These are phyloP conservation scores for Mystacides longicornis DNA, from an alignment of 2,888 invertebrate genomes.

Conservation along the genomic window DNA sequence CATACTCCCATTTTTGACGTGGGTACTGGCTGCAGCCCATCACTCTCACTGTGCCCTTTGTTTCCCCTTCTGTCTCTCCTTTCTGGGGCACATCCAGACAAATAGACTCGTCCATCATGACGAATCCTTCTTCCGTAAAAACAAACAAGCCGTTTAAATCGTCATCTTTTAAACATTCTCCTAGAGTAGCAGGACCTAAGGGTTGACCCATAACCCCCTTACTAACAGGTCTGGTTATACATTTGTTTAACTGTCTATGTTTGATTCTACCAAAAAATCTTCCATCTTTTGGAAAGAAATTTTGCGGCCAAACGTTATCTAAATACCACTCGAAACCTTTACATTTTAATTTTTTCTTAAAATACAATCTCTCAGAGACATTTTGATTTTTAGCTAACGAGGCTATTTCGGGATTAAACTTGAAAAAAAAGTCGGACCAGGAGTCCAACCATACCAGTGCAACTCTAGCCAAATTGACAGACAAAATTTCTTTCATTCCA, in stretches of 20 bases:
- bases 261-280: slow-evolving; percentile 84
- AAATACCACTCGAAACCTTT: slow-evolving; percentile 91
- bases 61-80: slow-evolving; percentile 38
- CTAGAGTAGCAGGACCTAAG: slow-evolving; percentile 61
- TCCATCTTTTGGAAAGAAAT: slow-evolving; percentile 85
- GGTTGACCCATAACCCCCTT: slow-evolving; percentile 56
- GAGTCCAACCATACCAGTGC: slow-evolving; percentile 98
- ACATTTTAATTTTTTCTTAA: slow-evolving; percentile 68
- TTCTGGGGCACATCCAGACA: slow-evolving; percentile 68
- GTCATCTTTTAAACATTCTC: slow-evolving; percentile 53
- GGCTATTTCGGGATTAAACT: slow-evolving; percentile 68
- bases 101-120: slow-evolving; percentile 84
- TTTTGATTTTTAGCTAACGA: slow-evolving; percentile 52
- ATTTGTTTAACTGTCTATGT: slow-evolving; percentile 43
- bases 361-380: slow-evolving; percentile 54
- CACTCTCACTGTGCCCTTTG: slow-evolving; percentile 58
- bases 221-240: slow-evolving; percentile 58
- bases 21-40: slow-evolving; percentile 61
- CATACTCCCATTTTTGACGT: slow-evolving; percentile 64
- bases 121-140: slow-evolving; percentile 57
- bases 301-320: slow-evolving; percentile 90
- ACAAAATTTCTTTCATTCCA: slow-evolving; percentile 80
- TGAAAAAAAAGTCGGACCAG: slow-evolving; percentile 88
- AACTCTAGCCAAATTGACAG: slow-evolving; percentile 85
- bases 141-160: slow-evolving; percentile 64